These are phyloP conservation scores for Scarus forsteni DNA, from an alignment of 2,797 vertebrate genomes.

Conservation along the genomic window DNA sequence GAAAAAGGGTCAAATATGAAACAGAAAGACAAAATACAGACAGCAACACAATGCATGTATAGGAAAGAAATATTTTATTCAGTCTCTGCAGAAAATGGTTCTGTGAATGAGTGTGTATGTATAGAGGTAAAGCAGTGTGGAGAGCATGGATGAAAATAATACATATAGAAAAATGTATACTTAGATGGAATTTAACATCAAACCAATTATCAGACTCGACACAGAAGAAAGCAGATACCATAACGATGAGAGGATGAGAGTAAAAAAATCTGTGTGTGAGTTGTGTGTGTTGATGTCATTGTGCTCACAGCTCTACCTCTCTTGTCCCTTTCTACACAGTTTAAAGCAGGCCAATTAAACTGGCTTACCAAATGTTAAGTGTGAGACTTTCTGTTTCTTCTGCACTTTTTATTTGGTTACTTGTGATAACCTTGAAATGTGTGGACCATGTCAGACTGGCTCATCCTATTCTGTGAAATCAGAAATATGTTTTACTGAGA, in stretches of 20 bases:
- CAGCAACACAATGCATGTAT: constrained; percentile 26
- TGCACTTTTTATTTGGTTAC: constrained; percentile 1
- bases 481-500: constrained; percentile 13
- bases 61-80: constrained; percentile 67
- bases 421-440: too few species aligned
- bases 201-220: not conserved
- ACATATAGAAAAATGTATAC: constrained; percentile 51
- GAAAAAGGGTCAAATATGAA: not conserved
- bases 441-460: not conserved
- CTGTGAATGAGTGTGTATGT: constrained; percentile 22
- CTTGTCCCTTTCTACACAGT: constrained; percentile 4
- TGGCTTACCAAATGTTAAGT: constrained; percentile 1
- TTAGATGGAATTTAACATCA: constrained; percentile 45
- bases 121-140: constrained; percentile 17
- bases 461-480: constrained; percentile 23
- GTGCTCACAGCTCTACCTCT: constrained; percentile 34
- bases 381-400: constrained; percentile 6
- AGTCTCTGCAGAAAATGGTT: constrained; percentile 32
- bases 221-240: constrained; percentile 32
- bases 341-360: constrained; percentile 1
- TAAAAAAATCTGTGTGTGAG: constrained; percentile 19
- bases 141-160: constrained; percentile 44
- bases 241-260: constrained; percentile 9
- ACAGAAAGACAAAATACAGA: constrained; percentile 49
- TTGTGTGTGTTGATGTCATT: constrained; percentile 19